Base-by-base conservation (phyloP, 2,888 invertebrate species). In the Hesperia comma region DNA sequence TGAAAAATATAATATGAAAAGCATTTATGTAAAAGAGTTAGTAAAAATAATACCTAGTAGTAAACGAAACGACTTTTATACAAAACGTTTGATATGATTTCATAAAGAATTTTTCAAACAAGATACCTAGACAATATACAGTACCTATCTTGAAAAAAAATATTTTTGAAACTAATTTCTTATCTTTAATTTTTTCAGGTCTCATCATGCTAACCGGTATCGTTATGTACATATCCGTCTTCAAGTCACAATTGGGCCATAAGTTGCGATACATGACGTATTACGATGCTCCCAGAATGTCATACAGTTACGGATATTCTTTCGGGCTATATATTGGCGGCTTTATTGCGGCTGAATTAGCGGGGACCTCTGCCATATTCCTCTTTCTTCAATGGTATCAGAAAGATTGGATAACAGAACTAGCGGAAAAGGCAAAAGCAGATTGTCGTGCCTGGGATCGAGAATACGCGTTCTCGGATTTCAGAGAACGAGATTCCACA, bases 191-290 rank as follows among this genome's bases (percentile, higher is more conserved):
- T 46, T 2, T 54, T 94, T 61, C 93, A 98, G 98, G 98, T 84
- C 93, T 98, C 72, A 94, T 97, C 74, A 97, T 98, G 96, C 94
- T 98, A 77, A 96, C 97, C 75, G 98, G 97, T 58, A 95, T 98
- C 85, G 97, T 98, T 80, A 97, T 98, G 94, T 98, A 98, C 94
- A 97, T 98, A 93, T 97, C 98, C 67, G 96, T 97, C 79, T 96
- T 98, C 85, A 98, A 98, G 88, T 96, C 97, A 10, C 98, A 98
- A 94, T 95, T 98, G 55, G 97, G 97, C 54, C 96, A 96, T 79
- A 98, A 98, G 87, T 93, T 98, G 68, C 94, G 97, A 70, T 95
- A 97, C 69, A 95, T 95, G 81, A 96, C 97, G 19, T 94, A 95
- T 61, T 94, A 96, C 69, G 95, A 96, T 80, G 95, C 95, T 49